These are phyloP conservation scores for Acronicta leporina DNA, from an alignment of 2,888 invertebrate genomes.

Conservation along the genomic window DNA sequence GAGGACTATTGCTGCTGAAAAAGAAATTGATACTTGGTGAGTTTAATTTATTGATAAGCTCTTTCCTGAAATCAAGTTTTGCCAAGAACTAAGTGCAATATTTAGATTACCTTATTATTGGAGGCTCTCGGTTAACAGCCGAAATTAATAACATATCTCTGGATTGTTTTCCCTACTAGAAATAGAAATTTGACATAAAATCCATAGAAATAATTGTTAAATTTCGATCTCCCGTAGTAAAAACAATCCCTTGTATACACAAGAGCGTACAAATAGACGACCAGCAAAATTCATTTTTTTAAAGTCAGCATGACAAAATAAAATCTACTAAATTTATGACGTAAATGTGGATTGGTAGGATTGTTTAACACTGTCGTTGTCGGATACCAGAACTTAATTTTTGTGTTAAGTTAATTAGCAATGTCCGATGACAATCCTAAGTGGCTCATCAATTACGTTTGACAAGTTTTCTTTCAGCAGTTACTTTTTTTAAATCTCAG, in stretches of 20 bases:
- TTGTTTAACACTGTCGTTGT: neutral
- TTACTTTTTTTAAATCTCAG: too few species aligned
- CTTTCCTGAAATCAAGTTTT: neutral
- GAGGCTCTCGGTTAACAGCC: too few species aligned
- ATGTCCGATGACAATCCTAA: conserved; percentile 1
- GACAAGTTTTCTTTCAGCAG: neutral
- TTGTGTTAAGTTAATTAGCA: neutral
- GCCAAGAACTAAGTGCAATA: neutral
- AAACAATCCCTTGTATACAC: too few species aligned
- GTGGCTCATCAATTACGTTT: neutral
- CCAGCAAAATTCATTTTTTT: too few species aligned
- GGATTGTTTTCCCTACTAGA: too few species aligned
- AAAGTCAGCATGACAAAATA: conserved; percentile 10
- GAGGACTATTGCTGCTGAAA: conserved; percentile 79
- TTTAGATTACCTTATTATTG: too few species aligned
- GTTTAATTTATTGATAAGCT: conserved; percentile 3
- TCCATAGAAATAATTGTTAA: too few species aligned
- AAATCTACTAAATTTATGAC: neutral
- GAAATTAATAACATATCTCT: too few species aligned
- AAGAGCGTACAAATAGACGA: too few species aligned
- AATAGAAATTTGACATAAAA: too few species aligned
- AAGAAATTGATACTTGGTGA: conserved; percentile 84
- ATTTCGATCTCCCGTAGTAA: too few species aligned
- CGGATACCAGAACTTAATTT: neutral
- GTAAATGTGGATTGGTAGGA: conserved; percentile 18